A percentile compares a stretch with the other conserved stretches of the same genome.
phyloP scores from a whole-genome alignment of 2,888 invertebrate species.

The Lasioglossum calceatum region DNA sequence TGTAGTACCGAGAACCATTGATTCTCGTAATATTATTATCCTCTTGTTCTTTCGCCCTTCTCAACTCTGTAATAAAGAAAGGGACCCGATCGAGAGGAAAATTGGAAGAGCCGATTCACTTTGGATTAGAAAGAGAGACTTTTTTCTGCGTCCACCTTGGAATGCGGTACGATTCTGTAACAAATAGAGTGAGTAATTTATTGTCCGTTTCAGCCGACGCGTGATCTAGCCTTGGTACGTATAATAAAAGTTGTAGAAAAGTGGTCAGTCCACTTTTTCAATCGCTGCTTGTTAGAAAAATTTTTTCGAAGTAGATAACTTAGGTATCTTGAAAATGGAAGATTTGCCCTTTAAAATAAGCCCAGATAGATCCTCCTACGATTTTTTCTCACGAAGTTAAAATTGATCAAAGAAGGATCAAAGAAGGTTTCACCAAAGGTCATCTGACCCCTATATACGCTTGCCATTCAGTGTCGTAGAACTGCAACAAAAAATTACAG shows the following conservation, averaged over 20 bases:
- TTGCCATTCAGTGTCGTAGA: neutral
- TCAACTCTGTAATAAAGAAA: neutral
- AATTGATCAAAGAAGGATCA: neutral
- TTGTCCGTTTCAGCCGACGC: neutral
- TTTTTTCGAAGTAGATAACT: neutral
- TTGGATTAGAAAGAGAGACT: neutral
- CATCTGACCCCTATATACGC: neutral
- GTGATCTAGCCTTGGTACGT: neutral
- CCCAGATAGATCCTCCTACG: neutral
- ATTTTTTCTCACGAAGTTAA: neutral
- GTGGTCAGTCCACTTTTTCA: neutral
- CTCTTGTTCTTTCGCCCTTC: neutral
- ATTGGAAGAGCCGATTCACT: neutral
- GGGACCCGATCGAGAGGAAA: neutral
- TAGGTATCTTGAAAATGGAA: neutral
- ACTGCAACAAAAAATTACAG: neutral
- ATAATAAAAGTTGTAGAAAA: neutral
- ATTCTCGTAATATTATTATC: constrained; percentile 28
- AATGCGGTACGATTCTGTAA: neutral
- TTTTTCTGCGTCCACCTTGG: neutral
- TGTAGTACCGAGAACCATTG: constrained; percentile 27
- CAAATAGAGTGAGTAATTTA: neutral
- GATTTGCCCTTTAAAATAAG: neutral
- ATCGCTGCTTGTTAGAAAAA: neutral
- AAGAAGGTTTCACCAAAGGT: neutral